phyloP scores from a whole-genome alignment of 2,113 vertebrate species.

The Tautogolabrus adspersus region DNA sequence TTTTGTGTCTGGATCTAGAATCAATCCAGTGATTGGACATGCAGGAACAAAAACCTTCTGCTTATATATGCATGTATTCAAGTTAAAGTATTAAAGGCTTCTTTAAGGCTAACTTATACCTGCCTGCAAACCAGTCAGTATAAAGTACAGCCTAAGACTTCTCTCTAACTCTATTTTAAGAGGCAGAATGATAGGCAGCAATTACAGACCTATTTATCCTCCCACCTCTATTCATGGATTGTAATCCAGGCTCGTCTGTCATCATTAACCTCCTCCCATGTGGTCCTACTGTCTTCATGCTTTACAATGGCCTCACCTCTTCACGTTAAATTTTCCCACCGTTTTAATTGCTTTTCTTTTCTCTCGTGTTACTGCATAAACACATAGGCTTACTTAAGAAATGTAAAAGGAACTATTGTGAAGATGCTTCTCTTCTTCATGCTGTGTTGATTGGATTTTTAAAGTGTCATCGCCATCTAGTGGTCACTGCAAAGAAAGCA shows the following conservation, averaged over 20 bases:
- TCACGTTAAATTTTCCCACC: slow-evolving; percentile 2
- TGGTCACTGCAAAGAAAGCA: slow-evolving; percentile 35
- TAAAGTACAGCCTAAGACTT: slow-evolving; percentile 19
- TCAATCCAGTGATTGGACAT: too few relatives aligned
- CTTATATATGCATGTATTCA: too few relatives aligned
- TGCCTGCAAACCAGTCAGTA: neutral
- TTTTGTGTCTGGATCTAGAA: too few relatives aligned
- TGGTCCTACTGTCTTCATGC: slow-evolving; percentile 3
- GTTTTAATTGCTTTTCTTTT: neutral
- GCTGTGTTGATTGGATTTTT: slow-evolving; percentile 16
- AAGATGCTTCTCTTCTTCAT: neutral
- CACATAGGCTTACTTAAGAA: neutral
- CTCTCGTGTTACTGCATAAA: slow-evolving; percentile 3
- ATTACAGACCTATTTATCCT: slow-evolving; percentile 66
- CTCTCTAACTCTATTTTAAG: slow-evolving; percentile 52
- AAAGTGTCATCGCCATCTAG: slow-evolving; percentile 66
- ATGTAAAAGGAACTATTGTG: neutral
- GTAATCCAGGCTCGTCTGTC: slow-evolving; percentile 61
- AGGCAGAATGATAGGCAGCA: slow-evolving; percentile 55
- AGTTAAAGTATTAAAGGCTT: too few relatives aligned
- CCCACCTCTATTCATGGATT: slow-evolving; percentile 54
- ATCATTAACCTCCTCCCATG: slow-evolving; percentile 41
- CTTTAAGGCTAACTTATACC: too few relatives aligned
- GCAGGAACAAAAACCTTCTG: too few relatives aligned
- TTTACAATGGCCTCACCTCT: neutral